Conservation (phyloP, 1,140 invertebrate species). For the Eriocheir sinensis region DNA sequence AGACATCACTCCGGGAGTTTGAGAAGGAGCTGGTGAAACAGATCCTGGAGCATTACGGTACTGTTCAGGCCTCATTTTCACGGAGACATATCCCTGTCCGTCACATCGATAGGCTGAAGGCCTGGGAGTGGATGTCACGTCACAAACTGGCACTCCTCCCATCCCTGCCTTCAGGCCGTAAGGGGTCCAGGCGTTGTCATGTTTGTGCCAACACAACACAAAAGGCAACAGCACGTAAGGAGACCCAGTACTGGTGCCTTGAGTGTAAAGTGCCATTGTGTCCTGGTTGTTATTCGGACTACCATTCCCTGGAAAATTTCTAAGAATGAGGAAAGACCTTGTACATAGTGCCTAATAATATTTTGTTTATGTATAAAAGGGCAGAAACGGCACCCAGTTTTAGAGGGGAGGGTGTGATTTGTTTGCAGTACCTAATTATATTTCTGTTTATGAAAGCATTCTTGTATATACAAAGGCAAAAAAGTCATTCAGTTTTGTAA, state of each 20-base stretch:
- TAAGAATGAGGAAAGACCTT: no score
- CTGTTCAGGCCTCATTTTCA: neutral
- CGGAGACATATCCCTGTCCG: neutral
- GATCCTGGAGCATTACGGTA: neutral
- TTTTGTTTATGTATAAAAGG: no score
- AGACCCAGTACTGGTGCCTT: neutral
- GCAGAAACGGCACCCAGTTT: no score
- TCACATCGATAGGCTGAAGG: neutral
- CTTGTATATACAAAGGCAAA: no score
- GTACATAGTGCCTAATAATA: no score
- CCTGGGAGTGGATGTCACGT: neutral
- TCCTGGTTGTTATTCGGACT: neutral
- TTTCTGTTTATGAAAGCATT: no score
- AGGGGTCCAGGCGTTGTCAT: neutral
- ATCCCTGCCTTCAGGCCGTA: neutral
- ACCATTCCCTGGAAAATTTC: no score
- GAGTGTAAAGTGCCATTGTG: neutral
- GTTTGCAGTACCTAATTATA: no score
- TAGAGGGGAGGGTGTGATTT: no score
- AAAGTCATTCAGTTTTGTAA: no score
- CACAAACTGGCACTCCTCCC: neutral
- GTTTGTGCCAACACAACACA: conserved; percentile 10
- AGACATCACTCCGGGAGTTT: neutral
- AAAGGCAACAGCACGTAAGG: neutral
- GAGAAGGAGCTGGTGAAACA: neutral